Percentiles rank a stretch among this genome's conserved stretches.
phyloP scores from a whole-genome alignment of 2,797 vertebrate genomes.

The Okamejei kenojei region DNA sequence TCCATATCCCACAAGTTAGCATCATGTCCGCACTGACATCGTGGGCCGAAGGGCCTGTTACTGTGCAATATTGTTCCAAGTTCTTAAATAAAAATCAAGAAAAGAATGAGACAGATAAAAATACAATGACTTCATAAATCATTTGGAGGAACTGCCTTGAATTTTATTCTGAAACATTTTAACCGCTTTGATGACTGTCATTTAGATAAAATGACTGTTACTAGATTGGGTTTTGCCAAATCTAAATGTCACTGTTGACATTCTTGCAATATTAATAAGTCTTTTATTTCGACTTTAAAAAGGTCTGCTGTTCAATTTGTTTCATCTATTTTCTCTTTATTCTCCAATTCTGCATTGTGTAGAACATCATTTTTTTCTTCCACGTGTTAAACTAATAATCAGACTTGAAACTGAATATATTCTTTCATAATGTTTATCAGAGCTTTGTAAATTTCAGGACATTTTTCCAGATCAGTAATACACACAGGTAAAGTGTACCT shows the following conservation, averaged over 20 bases:
- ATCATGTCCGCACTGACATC: too few relatives aligned
- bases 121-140: neutral
- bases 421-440: neutral
- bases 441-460: neutral
- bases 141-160: neutral
- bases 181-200: neutral
- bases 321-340: neutral
- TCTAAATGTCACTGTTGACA: neutral
- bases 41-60: too few relatives aligned
- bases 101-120: neutral
- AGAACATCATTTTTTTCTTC: neutral
- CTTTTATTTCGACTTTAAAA: neutral
- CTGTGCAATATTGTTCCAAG: too few relatives aligned
- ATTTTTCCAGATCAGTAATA: neutral
- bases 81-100: neutral
- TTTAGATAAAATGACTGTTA: neutral
- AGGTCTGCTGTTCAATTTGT: neutral
- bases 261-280: neutral
- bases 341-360: neutral
- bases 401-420: neutral
- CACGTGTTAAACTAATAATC: neutral
- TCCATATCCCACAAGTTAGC: too few relatives aligned
- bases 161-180: neutral
- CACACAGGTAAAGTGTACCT: neutral
- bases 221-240: neutral